Base-by-base conservation (phyloP, 30 jellyfish, hydroid and myxozoan genomes). In the Turritopsis dohrnii region DNA sequence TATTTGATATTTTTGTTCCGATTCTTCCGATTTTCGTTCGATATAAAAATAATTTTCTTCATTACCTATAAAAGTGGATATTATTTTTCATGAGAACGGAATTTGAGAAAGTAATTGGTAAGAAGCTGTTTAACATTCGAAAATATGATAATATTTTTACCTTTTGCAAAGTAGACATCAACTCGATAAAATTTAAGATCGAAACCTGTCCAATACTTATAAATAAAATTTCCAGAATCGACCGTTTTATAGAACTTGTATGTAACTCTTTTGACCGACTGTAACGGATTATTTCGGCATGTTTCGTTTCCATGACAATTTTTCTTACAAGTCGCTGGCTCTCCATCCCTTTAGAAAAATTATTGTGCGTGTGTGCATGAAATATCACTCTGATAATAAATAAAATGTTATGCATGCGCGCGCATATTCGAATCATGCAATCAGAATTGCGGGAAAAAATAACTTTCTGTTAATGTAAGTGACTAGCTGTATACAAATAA, bases 191-290 rank as follows among this genome's bases (percentile, higher is more conserved):
- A 77, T 52, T 52, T 53, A 5, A 27, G 66, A 5, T 60, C 71
- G 77, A 77, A 77, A 60, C 85, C 53, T 19, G 28, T 77, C 85
- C 85, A 77, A 29, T 77, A 77, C 3, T 21, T 30, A 24, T 26
- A 77, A 23, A 23, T 23, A 29, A 77, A 77, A 0, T 9, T 76
- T 30, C 72, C 18, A 24, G 17, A 25, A 1, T 60, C 28, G 18
- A 77, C 72, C 21, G 22, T 77, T 30, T 29, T 8, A 60, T 77
- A 77, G 53, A 77, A 77, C 13, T 29, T 77, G 85, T 77, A 77
- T 0, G 85, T 66, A 16, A 52, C 28, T 77, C 74, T 77, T 77
- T 77, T 77, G 19, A 77, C 85, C n/a, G 85, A 77, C 21, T 77
- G 71, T 1, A 77, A 77, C 8, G 20, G 21, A 28, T 16, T 77